phyloP scores from a whole-genome alignment of 2,888 invertebrate species.

The Lycia hirtaria region DNA sequence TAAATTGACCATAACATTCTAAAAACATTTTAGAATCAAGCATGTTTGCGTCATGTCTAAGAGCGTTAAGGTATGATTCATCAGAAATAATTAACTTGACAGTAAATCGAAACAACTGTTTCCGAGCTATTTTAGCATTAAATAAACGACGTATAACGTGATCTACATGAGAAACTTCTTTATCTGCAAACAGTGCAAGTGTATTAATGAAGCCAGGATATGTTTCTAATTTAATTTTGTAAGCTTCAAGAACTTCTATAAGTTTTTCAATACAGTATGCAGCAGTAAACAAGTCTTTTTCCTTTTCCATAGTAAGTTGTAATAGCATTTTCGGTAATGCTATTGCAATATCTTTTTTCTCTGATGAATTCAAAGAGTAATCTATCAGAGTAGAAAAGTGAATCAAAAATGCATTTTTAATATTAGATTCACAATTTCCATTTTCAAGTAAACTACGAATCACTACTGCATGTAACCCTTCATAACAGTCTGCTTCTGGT shows the following conservation, averaged over 20 bases:
- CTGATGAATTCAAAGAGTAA: slow-evolving; percentile 54
- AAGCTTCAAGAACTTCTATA: slow-evolving; percentile 50
- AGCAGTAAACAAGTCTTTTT: slow-evolving; percentile 30
- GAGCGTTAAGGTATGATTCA: slow-evolving; percentile 60
- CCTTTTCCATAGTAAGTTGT: slow-evolving; percentile 37
- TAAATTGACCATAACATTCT: not conserved
- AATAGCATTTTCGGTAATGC: slow-evolving; percentile 48
- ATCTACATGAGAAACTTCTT: slow-evolving; percentile 39
- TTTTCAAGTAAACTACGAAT: slow-evolving; percentile 55
- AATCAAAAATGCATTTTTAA: slow-evolving; percentile 51
- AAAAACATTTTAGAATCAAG: slow-evolving; percentile 35
- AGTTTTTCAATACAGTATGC: slow-evolving; percentile 42
- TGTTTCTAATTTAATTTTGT: slow-evolving; percentile 47
- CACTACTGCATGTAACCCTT: slow-evolving; percentile 67
- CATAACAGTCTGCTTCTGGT: slow-evolving; percentile 55
- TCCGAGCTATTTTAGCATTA: slow-evolving; percentile 53
- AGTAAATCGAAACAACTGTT: slow-evolving; percentile 54
- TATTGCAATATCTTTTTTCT: slow-evolving; percentile 46
- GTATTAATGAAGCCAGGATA: slow-evolving; percentile 46
- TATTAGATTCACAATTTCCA: slow-evolving; percentile 34
- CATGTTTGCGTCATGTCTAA: slow-evolving; percentile 57
- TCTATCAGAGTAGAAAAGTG: slow-evolving; percentile 56
- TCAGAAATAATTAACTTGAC: slow-evolving; percentile 54
- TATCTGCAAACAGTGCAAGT: slow-evolving; percentile 44
- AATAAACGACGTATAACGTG: slow-evolving; percentile 52